Base-by-base conservation (phyloP, 1,140 invertebrate genomes). In the Mamestra configurata region DNA sequence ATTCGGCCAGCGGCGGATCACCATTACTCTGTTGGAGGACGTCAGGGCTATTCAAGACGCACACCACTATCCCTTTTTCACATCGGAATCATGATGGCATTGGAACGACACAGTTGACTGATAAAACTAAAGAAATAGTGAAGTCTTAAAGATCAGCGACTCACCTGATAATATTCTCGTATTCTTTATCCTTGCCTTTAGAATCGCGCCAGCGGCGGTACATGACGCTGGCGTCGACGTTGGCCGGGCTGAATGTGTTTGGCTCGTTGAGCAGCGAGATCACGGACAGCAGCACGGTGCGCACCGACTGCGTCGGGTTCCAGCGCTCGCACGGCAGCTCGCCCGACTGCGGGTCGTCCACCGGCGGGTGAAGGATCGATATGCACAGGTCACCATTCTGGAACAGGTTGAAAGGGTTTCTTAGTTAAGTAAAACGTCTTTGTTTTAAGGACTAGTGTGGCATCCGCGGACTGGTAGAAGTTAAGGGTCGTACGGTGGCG, bases 291-390 rank as follows among this genome's bases (percentile, higher is more conserved):
- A 99, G 96, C 89, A 99, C 99, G 76, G 99, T 99, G 92, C 99
- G 97, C 80, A 99, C 99, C 93, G 98, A 99, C 96, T 99, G 99
- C 75, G 99, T 99, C 37, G 99, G 99, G 96, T 99, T 99, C 99
- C 99, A 99, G 94, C 99, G 97, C 96, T 99, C 99, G 95, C 99
- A 99, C 0, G 99, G 99, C 85, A 99, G 94, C 94, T 99, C 99
- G 10, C 99, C 99, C 87, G 98, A 99, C 90, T 99, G 99, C 51
- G 99, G 99, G 96, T 99, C 99, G 95, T 99, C 99, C 71, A 99
- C 97, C 31, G 99, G 99, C 70, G 99, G 99, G 95, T 99, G 99
- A 57, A 99, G 96, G 93, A 99, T 99, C 82, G 99, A 99, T 96
- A 99, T 99, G 95, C 99, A 99, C 27, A 99, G 96, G 95, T 99